Evolutionary conservation across 2,113 vertebrate genomes (phyloP), one percentile per base, ranked within the genome.

Genomic region (Heterotis niloticus): DNA sequence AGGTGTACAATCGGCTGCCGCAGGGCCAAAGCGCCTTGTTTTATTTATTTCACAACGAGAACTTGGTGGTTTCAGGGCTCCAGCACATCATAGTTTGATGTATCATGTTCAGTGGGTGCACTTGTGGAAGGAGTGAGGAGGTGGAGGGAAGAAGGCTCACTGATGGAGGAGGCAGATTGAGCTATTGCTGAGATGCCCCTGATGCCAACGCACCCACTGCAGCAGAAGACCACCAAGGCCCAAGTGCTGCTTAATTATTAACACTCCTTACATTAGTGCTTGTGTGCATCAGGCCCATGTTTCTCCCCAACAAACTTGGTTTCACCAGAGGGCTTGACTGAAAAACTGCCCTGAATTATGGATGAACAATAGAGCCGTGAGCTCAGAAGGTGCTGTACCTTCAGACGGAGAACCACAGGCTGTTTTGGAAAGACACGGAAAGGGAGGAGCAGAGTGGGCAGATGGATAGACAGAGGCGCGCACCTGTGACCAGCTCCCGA

Each of bases 401-500:
- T 44, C 34, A 44, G 34, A 44, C 7, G 34, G 34, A 44, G 3
- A 44, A 44, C 34, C 34, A 44, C 34, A 4, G 34, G 34, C 34
- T 44, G 34, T 44, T 44, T 44, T 44, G 34, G 34, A 44, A 44
- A 44, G 34, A 44, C 34, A 44, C 7, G 34, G 34, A 44, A 44
- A 44, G 34, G 7, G 34, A 44, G 7, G 7, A 7, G 34, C 2
- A 7, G 34, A 44, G 34, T n/a, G n/a, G n/a, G n/a, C n/a, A n/a
- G n/a, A n/a, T n/a, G 13, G 9, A n/a, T 20, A 28, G 34, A 34
- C 13, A 64, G 7, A 56, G 60, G 17, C 52, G 83, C 92, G 83
- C 67, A 99, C 98, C 98, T 85, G 98, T 99, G 77, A 98, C 95
- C 62, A 98, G 95, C 86, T 99, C 98, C 83, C 96, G 92, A 76